Percentiles rank a stretch among this genome's conserved stretches.
Conservation (phyloP, 2,797 vertebrate species). For the Anolis apletophallus region DNA sequence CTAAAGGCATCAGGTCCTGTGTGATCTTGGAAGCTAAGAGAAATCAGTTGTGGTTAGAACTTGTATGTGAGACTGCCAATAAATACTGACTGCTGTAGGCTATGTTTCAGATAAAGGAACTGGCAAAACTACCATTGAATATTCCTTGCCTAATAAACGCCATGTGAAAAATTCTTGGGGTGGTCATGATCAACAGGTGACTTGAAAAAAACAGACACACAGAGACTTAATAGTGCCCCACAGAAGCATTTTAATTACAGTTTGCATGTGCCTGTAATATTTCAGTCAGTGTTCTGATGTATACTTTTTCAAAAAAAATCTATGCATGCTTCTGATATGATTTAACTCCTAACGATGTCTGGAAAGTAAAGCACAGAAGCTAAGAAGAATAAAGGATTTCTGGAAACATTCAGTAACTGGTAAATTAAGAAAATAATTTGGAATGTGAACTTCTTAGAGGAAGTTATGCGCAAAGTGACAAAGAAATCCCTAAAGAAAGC, state of each 20-base stretch:
- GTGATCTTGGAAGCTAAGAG: too few species aligned
- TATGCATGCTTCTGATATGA: neutral
- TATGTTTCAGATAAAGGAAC: too few species aligned
- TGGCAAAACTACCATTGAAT: too few species aligned
- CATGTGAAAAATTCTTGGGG: too few species aligned
- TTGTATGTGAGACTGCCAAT: too few species aligned
- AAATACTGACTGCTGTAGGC: too few species aligned
- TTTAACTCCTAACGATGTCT: neutral
- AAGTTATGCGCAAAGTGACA: neutral
- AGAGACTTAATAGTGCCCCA: neutral
- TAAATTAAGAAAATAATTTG: neutral
- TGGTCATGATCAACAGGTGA: too few species aligned
- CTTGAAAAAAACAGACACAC: too few species aligned
- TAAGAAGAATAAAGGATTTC: neutral
- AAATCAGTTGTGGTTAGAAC: too few species aligned
- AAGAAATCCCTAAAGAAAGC: constrained; percentile 1
- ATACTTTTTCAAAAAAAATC: neutral
- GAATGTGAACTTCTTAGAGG: neutral
- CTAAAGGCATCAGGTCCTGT: too few species aligned
- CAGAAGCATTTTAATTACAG: neutral
- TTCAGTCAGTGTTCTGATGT: neutral
- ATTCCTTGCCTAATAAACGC: too few species aligned
- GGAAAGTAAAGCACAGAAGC: neutral
- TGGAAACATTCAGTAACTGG: neutral
- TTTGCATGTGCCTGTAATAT: neutral